Evolutionary conservation across 2,888 invertebrate genomes (phyloP).

Genomic region (Escarpia spicata): DNA sequence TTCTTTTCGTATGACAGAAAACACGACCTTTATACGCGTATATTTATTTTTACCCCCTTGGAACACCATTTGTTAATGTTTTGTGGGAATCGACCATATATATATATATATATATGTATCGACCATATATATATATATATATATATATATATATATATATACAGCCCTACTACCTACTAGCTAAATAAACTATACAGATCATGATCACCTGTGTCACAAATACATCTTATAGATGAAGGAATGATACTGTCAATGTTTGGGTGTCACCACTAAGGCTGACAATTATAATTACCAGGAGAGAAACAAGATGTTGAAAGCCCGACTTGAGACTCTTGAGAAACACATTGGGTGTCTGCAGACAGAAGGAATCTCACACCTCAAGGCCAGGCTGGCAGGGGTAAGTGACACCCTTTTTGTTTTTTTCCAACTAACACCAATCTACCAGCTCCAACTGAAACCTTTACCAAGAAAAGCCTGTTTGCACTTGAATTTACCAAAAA

Average conservation of each 20-base stretch:
- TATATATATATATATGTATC: too few species aligned
- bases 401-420: background rate
- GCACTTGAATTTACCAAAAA: background rate
- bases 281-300: conserved; percentile 70
- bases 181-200: too few species aligned
- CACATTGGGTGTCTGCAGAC: conserved; percentile 91
- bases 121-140: too few species aligned
- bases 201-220: background rate
- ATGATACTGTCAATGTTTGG: background rate
- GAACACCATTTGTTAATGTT: too few species aligned
- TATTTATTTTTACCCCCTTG: too few species aligned
- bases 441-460: background rate
- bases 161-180: too few species aligned
- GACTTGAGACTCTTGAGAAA: conserved; percentile 90
- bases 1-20: too few species aligned
- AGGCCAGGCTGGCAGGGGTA: conserved; percentile 86
- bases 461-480: background rate
- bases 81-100: too few species aligned
- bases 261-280: background rate
- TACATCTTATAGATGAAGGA: background rate
- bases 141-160: too few species aligned
- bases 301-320: conserved; percentile 82
- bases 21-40: too few species aligned
- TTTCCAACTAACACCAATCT: background rate
- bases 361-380: conserved; percentile 88